Base-by-base conservation (phyloP, 2,888 invertebrate genomes). In the Drosophila ezoana region DNA sequence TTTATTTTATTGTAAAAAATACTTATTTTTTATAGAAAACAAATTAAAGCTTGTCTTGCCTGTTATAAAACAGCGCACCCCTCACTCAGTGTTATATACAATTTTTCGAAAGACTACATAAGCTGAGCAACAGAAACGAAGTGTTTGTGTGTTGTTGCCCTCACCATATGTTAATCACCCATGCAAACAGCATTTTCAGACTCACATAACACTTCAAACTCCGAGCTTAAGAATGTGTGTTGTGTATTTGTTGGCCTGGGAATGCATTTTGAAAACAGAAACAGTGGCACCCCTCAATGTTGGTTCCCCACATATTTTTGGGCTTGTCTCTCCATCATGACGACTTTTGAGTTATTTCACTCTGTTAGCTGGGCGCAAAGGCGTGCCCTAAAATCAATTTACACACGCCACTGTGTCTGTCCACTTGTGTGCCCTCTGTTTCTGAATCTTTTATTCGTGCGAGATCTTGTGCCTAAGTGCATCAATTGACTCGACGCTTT, bases 261-360 rank as follows among this genome's bases (percentile, higher is more conserved):
- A 89, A 89, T 80, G 66, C 81, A 83, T 71, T 73, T 76, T 44
- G 54, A 51, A 67, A 56, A 54, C 57, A 47, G 43, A 58, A 65
- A 84, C 76, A 78, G 89, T 72, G 84, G 87, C 87, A 89, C 84
- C 87, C 89, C 89, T 89, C 88, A 64, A 76, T 67, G 62, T 51
- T 45, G 35, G 16, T 28, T 48, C 59, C 43, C 28, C 59, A 63
- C 43, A 68, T 37, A 45, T 8, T 62, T 57, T 57, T 61, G 63
- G 58, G 71, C 48, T 76, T 51, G 71, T 40, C 71, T 61, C 40
- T 28, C 44, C 53, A 40, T 52, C 49, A 41, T 43, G 37, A 54
- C 58, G 64, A 59, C 51, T 56, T 64, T 60, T 57, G 48, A 64
- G 65, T 59, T 74, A 69, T 77, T 77, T 74, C 75, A 81, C 66